Base-by-base conservation (phyloP, 2,888 invertebrate species). In the Catocala fraxini region DNA sequence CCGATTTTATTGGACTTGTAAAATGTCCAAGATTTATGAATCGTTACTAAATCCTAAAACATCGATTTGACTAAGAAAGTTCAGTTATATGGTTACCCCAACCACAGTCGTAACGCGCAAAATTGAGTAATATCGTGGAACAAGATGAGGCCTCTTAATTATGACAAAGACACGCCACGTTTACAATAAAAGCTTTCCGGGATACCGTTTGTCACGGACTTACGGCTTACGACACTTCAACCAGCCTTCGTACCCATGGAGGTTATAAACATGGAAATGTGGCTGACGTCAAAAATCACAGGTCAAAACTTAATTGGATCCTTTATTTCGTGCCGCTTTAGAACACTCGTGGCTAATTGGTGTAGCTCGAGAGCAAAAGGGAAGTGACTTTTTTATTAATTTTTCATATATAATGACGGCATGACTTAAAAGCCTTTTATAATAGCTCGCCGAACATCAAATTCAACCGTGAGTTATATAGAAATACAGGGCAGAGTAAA, bases 81-180 rank as follows among this genome's bases (percentile, higher is more conserved):
- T 25, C 25, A 25, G 3, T 1, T 25, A 25, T 25, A 25, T 25
- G 25, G 25, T 25, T 25, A 39, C 35, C 6, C 35, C 7, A 39
- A 34, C 25, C 60, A 57, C 63, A 69, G 60, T 59, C 52, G 52
- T 66, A 41, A 54, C 35, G 10, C 25, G 55, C 56, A 48, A 72
- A 72, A 78, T 78, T 77, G 75, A 79, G 77, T 78, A 75, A 81
- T 79, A 78, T 71, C 54, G 54, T 55, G 25, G 45, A 12, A 46
- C 47, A 68, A 73, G 79, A 81, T 73, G 81, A 76, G 65, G 66
- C 72, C 73, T 73, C 81, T 82, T 82, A 80, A 83, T 83, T 83
- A 83, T 82, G 74, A 77, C 76, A 75, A 73, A 77, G 71, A 71
- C 65, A 67, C 62, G 68, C 34, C 65, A 60, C 46, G 56, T 51